A percentile compares a stretch with the other conserved stretches of the same genome.
phyloP scores from a whole-genome alignment of 2,113 vertebrate genomes.

The Tachysurus fulvidraco region DNA sequence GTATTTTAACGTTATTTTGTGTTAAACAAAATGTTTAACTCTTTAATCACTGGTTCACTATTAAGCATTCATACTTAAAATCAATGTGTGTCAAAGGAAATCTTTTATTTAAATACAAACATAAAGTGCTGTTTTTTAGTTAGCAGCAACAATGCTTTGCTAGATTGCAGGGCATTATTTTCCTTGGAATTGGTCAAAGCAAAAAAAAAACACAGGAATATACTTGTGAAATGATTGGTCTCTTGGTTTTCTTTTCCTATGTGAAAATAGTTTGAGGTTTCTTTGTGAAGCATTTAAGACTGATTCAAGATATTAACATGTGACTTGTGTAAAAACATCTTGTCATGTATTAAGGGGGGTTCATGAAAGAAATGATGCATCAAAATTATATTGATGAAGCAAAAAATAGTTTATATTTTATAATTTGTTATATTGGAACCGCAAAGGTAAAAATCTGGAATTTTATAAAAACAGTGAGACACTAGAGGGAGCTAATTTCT shows the following conservation, averaged over 20 bases:
- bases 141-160: not conserved
- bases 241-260: constrained; percentile 42
- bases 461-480: not conserved
- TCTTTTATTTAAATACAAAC: not conserved
- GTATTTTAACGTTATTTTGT: not conserved
- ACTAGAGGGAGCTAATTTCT: not conserved
- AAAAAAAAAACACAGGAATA: not conserved
- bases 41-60: not conserved
- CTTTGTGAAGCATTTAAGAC: constrained; percentile 45
- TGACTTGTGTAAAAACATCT: constrained; percentile 34
- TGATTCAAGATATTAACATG: constrained; percentile 36
- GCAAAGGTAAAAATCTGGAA: no score
- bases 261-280: not conserved
- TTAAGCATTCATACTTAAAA: not conserved
- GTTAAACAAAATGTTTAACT: not conserved
- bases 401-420: not conserved
- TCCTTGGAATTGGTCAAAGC: not conserved
- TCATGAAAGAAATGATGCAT: not conserved
- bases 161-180: not conserved
- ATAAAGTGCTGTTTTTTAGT: not conserved
- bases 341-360: constrained; percentile 10
- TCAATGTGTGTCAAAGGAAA: not conserved
- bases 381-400: not conserved
- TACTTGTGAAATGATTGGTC: not conserved
- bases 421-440: not conserved